A percentile compares a stretch with the other conserved stretches of the same genome.
These are phyloP conservation scores for Diplolepis rosae DNA, from an alignment of 2,888 invertebrate species.

Conservation along the genomic window DNA sequence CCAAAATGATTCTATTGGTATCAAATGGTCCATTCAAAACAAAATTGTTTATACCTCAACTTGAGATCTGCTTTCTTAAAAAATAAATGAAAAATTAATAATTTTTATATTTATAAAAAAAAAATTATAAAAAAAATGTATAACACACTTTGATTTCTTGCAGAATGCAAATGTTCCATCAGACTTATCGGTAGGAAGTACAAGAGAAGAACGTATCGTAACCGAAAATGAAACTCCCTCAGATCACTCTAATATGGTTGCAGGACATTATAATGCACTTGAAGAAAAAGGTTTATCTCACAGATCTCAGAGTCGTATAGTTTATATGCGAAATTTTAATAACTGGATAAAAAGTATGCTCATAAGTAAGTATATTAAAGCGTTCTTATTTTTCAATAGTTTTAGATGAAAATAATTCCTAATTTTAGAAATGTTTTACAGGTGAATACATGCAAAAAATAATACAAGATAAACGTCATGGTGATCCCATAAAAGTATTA, in stretches of 20 bases:
- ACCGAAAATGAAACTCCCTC: constrained; percentile 40
- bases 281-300: constrained; percentile 87
- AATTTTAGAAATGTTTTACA: constrained; percentile 46
- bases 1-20: too few relatives aligned
- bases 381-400: neutral
- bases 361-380: constrained; percentile 81
- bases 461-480: constrained; percentile 79
- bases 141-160: neutral
- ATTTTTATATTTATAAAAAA: neutral
- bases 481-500: constrained; percentile 83
- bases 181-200: constrained; percentile 55
- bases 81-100: neutral
- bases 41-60: too few relatives aligned
- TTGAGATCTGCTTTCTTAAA: too few relatives aligned
- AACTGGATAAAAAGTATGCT: constrained; percentile 99
- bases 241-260: constrained; percentile 81
- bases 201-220: constrained; percentile 44
- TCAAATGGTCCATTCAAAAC: too few relatives aligned
- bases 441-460: constrained; percentile 79
- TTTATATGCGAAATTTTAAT: constrained; percentile 96
- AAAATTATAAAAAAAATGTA: neutral
- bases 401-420: neutral
- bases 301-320: constrained; percentile 91
- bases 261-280: constrained; percentile 94
- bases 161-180: constrained; percentile 56